Conservation (phyloP, 1,140 invertebrate genomes). For the Tetramorium alpestre region DNA sequence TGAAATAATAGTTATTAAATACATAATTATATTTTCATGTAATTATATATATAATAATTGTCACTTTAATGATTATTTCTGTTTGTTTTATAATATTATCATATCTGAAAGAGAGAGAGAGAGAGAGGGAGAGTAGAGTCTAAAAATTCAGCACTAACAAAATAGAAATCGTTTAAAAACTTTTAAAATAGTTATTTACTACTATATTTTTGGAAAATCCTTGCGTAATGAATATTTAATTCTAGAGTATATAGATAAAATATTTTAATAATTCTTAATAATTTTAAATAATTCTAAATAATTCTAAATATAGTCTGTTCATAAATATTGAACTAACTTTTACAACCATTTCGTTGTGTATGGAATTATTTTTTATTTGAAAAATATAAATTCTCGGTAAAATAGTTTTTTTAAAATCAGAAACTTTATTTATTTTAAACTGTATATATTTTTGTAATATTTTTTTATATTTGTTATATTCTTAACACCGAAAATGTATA, state of each 20-base stretch:
- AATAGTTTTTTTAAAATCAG: neutral
- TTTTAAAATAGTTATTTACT: neutral
- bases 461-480: neutral
- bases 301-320: too few relatives aligned
- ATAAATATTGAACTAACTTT: neutral
- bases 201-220: neutral
- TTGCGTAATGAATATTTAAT: neutral
- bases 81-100: neutral
- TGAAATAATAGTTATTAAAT: neutral
- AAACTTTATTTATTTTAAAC: too few relatives aligned
- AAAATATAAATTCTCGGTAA: neutral
- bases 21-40: neutral
- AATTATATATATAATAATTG: neutral
- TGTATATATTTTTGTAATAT: neutral
- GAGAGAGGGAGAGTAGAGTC: neutral
- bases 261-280: too few relatives aligned
- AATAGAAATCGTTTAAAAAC: neutral
- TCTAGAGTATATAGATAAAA: too few relatives aligned
- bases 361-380: neutral
- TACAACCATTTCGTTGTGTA: neutral
- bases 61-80: neutral
- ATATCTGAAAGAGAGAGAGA: neutral
- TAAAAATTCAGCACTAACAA: neutral
- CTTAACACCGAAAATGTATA: neutral
- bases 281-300: too few relatives aligned